Conservation (phyloP, 2,797 vertebrate genomes). For the Odontamblyopus rebecca region DNA sequence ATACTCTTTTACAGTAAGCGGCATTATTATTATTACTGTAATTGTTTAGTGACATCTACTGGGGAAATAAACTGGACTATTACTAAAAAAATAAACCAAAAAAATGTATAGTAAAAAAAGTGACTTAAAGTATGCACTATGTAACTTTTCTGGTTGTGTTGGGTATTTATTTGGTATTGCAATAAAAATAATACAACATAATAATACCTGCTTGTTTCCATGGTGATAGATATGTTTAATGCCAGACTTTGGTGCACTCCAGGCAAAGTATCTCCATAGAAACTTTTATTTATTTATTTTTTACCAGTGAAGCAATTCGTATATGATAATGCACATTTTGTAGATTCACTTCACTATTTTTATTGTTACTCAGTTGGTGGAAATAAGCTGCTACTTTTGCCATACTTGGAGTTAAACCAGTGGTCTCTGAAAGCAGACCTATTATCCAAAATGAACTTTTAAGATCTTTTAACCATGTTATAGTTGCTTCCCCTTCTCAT, state of each 20-base stretch:
- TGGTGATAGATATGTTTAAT: too few relatives aligned
- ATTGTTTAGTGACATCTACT: neutral
- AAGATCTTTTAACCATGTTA: too few relatives aligned
- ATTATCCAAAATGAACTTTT: too few relatives aligned
- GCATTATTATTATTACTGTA: neutral
- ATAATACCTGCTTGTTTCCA: too few relatives aligned
- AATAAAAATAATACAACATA: too few relatives aligned
- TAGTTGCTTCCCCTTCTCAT: too few relatives aligned
- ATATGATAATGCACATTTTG: neutral
- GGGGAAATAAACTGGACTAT: neutral
- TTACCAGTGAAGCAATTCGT: neutral
- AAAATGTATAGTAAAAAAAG: neutral
- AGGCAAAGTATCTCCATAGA: too few relatives aligned
- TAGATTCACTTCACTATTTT: neutral
- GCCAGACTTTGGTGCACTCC: too few relatives aligned
- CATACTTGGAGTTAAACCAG: neutral
- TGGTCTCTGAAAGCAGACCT: too few relatives aligned
- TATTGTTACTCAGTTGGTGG: neutral
- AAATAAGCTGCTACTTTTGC: neutral
- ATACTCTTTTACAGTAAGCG: too few relatives aligned
- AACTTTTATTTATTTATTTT: neutral
- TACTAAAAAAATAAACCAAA: neutral
- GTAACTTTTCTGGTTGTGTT: too few relatives aligned
- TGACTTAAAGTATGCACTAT: neutral
- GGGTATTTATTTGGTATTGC: too few relatives aligned